A percentile compares a stretch with the other conserved stretches of the same genome.
These are phyloP conservation scores for Aleiodes alternator DNA, from an alignment of 2,888 invertebrate genomes.

Conservation along the genomic window DNA sequence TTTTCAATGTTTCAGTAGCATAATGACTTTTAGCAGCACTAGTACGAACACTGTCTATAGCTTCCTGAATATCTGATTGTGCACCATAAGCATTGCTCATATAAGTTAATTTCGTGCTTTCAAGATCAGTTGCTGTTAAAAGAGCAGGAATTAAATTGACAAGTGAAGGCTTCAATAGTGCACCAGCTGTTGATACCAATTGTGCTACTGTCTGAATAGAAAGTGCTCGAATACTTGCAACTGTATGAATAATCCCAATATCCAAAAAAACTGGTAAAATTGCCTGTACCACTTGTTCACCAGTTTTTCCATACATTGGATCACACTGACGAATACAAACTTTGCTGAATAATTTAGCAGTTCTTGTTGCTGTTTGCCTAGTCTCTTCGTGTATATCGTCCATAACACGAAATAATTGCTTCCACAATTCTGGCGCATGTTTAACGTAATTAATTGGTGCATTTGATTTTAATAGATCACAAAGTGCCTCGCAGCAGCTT, in stretches of 20 bases:
- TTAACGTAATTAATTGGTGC: constrained; percentile 73
- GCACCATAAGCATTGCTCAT: constrained; percentile 83
- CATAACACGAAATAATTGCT: constrained; percentile 91
- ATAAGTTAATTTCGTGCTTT: constrained; percentile 86
- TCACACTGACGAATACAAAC: constrained; percentile 85
- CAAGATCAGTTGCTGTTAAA: constrained; percentile 89
- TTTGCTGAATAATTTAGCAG: constrained; percentile 85
- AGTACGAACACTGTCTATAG: constrained; percentile 87
- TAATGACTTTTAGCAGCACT: constrained; percentile 90
- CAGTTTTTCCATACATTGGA: constrained; percentile 83
- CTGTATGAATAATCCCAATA: constrained; percentile 86
- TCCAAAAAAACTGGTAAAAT: constrained; percentile 89
- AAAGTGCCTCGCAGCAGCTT: constrained; percentile 91
- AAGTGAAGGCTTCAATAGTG: constrained; percentile 87
- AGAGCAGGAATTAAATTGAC: constrained; percentile 88
- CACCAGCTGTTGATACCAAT: constrained; percentile 88
- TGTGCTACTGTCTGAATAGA: constrained; percentile 92
- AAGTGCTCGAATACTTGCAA: constrained; percentile 86
- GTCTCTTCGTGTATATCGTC: constrained; percentile 96
- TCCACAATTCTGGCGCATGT: constrained; percentile 81
- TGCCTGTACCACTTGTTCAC: constrained; percentile 83
- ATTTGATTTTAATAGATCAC: constrained; percentile 82
- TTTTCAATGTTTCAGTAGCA: constrained; percentile 90
- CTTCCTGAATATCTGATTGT: constrained; percentile 84
- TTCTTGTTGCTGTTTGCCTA: constrained; percentile 84